Percentiles rank a stretch among this genome's conserved stretches.
These are phyloP conservation scores for Centropyge bicolor DNA, from an alignment of 2,797 vertebrate genomes.

Conservation along the genomic window DNA sequence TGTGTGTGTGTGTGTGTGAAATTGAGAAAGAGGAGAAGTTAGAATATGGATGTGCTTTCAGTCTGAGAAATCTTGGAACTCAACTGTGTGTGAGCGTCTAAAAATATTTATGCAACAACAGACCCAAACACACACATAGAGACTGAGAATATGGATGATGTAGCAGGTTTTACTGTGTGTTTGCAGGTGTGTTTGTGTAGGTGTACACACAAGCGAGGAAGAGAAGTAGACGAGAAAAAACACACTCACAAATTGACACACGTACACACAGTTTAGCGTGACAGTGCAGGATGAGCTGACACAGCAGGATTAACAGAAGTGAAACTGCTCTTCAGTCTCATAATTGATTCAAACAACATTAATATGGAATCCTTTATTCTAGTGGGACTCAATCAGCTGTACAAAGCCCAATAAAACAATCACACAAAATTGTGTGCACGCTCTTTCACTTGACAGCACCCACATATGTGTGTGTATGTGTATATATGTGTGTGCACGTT, in stretches of 20 bases:
- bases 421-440: background rate
- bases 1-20: conserved; percentile 19
- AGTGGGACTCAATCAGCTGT: background rate
- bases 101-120: conserved; percentile 17
- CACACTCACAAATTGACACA: background rate
- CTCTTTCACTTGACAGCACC: background rate
- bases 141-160: background rate
- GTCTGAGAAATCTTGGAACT: conserved; percentile 37
- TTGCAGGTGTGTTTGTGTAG: background rate
- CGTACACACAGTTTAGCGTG: background rate
- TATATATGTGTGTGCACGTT: background rate
- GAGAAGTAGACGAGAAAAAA: background rate
- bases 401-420: background rate
- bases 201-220: background rate
- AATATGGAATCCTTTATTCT: background rate
- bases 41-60: conserved; percentile 36
- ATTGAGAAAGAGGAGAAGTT: conserved; percentile 68
- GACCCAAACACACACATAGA: background rate
- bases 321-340: conserved; percentile 30
- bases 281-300: background rate
- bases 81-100: background rate
- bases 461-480: background rate
- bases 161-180: background rate
- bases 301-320: conserved; percentile 20
- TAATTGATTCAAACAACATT: background rate